phyloP scores from a whole-genome alignment of 2,888 invertebrate genomes.

The Tromatobia lineatoria region DNA sequence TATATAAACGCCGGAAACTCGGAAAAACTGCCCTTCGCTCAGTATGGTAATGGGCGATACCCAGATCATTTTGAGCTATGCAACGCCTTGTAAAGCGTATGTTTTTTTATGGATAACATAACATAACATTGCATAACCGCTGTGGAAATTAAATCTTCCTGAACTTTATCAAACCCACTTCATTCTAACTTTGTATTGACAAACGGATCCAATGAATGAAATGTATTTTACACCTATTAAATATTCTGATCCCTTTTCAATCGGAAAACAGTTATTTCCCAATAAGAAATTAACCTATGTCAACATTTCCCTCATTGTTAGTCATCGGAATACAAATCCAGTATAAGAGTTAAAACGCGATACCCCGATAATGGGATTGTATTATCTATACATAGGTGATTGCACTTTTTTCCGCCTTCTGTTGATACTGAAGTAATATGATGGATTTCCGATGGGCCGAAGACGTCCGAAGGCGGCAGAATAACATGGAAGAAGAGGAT shows the following conservation, averaged over 20 bases:
- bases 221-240: no score
- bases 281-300: not conserved
- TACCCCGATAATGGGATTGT: constrained; percentile 18
- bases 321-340: not conserved
- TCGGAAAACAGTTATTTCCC: constrained; percentile 14
- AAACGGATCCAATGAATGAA: no score
- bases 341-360: not conserved
- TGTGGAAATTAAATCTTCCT: no score
- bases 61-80: no score
- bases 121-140: no score
- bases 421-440: constrained; percentile 30
- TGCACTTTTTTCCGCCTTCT: constrained; percentile 18
- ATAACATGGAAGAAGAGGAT: constrained; percentile 12
- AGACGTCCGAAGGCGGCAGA: not conserved
- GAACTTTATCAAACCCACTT: no score
- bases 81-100: no score
- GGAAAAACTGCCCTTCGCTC: no score
- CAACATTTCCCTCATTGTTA: not conserved
- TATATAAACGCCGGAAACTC: no score
- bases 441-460: constrained; percentile 18
- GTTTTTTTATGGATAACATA: no score
- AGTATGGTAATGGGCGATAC: no score
- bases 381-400: constrained; percentile 28
- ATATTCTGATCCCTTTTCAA: not conserved
- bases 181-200: no score